Conservation (phyloP, 1,140 invertebrate genomes). For the Trigoniulus corallinus region DNA sequence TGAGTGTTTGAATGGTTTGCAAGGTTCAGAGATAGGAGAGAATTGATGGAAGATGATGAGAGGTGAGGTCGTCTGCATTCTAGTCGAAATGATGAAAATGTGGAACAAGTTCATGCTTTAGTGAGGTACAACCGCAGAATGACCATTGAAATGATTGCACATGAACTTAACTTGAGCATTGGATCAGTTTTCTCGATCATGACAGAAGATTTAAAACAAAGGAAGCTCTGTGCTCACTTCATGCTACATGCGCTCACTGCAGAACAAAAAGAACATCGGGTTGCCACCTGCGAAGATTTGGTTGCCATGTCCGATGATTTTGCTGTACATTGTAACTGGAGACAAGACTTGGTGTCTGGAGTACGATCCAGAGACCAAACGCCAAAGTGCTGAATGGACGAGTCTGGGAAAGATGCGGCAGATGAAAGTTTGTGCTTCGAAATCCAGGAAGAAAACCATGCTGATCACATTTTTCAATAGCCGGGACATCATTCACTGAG, state of each 20-base stretch:
- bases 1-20: conserved; percentile 8
- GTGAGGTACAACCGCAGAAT: not conserved
- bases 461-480: conserved; percentile 20
- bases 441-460: conserved; percentile 20
- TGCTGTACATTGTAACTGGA: not conserved
- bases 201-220: not conserved
- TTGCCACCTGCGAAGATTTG: not conserved
- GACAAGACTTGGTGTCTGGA: conserved; percentile 4
- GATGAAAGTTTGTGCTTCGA: conserved; percentile 16
- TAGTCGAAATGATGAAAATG: conserved; percentile 3
- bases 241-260: not conserved
- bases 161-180: not conserved
- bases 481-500: conserved; percentile 17
- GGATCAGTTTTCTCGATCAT: not conserved
- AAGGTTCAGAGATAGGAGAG: conserved; percentile 7
- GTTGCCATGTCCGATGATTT: not conserved
- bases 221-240: not conserved
- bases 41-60: conserved; percentile 5
- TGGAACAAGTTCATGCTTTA: not conserved
- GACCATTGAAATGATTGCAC: not conserved
- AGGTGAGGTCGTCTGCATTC: not conserved
- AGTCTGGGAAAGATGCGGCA: conserved; percentile 8
- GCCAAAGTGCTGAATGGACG: conserved; percentile 15
- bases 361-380: conserved; percentile 15
- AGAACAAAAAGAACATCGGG: conserved; percentile 1